A percentile compares a stretch with the other conserved stretches of the same genome.
Conservation (phyloP, 2,797 vertebrate genomes). For the Ptychadena robeensis region DNA sequence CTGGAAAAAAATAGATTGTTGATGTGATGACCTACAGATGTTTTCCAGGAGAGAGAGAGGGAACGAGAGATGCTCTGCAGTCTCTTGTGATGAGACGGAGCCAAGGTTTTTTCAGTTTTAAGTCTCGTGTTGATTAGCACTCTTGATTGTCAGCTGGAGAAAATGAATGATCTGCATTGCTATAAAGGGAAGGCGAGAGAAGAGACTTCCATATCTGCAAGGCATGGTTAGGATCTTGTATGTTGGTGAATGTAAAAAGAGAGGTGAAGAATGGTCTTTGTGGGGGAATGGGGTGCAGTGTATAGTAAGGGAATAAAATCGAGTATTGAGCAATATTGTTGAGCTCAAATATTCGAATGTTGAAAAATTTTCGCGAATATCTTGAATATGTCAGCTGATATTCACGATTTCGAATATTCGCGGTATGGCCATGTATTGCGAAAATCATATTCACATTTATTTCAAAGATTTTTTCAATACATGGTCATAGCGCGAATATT, state of each 20-base stretch:
- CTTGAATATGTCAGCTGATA: too few relatives aligned
- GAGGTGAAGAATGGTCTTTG: too few relatives aligned
- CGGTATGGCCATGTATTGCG: too few relatives aligned
- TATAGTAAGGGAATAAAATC: background rate
- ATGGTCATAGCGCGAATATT: too few relatives aligned
- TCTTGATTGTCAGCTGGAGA: background rate
- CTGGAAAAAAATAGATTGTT: conserved; percentile 29
- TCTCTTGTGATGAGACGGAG: background rate
- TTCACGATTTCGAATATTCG: too few relatives aligned
- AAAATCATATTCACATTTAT: too few relatives aligned
- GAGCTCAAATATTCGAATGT: too few relatives aligned
- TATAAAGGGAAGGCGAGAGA: background rate
- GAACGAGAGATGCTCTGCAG: conserved; percentile 8
- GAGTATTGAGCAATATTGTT: too few relatives aligned
- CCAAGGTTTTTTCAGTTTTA: background rate
- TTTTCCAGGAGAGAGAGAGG: conserved; percentile 14
- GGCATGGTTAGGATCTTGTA: background rate
- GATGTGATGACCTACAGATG: conserved; percentile 30
- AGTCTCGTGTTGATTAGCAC: too few relatives aligned
- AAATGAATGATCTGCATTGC: background rate
- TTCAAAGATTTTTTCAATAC: too few relatives aligned
- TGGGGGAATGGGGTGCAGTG: too few relatives aligned
- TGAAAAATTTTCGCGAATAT: too few relatives aligned
- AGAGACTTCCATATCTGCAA: background rate
- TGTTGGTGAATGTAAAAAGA: background rate